phyloP scores from a whole-genome alignment of 2,888 invertebrate species.

The Cheilosia vulpina region DNA sequence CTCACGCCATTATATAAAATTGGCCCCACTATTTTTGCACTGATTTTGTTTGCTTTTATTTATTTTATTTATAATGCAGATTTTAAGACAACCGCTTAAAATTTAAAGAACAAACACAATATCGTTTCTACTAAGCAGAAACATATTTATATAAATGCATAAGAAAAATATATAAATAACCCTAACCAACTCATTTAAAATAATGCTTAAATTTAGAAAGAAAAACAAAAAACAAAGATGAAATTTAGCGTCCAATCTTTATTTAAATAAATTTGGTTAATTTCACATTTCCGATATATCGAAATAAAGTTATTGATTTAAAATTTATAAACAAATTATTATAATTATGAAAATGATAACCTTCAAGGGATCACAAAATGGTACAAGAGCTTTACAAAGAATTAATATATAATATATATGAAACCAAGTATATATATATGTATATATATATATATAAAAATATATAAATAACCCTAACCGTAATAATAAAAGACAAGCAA shows the following conservation, averaged over 20 bases:
- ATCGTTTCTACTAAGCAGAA: conserved; percentile 66
- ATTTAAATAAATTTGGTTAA: conserved; percentile 44
- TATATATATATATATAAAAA: too few species aligned
- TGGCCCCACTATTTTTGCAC: too few species aligned
- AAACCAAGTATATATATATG: conserved; percentile 42
- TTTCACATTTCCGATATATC: conserved; percentile 54
- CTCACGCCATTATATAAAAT: too few species aligned
- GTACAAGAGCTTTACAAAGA: conserved; percentile 78
- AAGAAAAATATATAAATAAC: conserved; percentile 23
- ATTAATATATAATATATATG: conserved; percentile 66
- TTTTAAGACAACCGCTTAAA: conserved; percentile 26
- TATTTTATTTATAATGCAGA: not conserved
- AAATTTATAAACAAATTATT: conserved; percentile 72
- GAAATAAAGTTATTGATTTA: conserved; percentile 62
- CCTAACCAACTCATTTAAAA: conserved; percentile 60
- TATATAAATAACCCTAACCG: conserved; percentile 49
- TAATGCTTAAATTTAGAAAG: conserved; percentile 61
- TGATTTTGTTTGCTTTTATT: not conserved
- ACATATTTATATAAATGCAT: conserved; percentile 39
- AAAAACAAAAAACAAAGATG: conserved; percentile 13
- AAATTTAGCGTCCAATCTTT: conserved; percentile 63
- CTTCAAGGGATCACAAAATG: conserved; percentile 78
- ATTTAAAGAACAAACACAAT: conserved; percentile 11
- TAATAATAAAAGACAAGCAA: conserved; percentile 22
- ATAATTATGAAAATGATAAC: conserved; percentile 77